These are phyloP conservation scores for Ceratoteleas bidentatus DNA, from an alignment of 1,140 invertebrate genomes.

Conservation along the genomic window DNA sequence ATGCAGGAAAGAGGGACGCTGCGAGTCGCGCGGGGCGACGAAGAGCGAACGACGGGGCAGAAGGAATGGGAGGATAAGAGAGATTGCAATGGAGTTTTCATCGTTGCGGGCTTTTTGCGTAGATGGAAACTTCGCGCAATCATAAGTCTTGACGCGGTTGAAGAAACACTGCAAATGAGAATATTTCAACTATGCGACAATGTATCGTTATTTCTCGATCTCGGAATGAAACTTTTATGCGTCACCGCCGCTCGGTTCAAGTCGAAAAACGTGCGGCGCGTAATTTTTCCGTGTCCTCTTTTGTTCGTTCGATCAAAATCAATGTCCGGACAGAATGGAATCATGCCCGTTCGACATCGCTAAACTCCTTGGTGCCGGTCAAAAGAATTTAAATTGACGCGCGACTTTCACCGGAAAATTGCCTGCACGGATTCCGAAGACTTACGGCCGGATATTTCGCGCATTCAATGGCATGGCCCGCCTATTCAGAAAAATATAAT, in stretches of 20 bases:
- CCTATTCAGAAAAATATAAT: constrained; percentile 69
- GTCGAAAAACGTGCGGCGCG: constrained; percentile 36
- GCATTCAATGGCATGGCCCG: constrained; percentile 59
- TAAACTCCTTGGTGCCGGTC: constrained; percentile 47
- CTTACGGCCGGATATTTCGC: constrained; percentile 54
- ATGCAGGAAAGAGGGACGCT: no score
- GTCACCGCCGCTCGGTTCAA: constrained; percentile 15
- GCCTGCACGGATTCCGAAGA: constrained; percentile 60
- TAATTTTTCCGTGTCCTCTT: constrained; percentile 26
- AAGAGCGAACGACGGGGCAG: constrained; percentile 35
- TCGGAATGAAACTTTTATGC: constrained; percentile 56
- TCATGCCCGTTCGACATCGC: constrained; percentile 13
- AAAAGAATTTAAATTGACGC: constrained; percentile 54
- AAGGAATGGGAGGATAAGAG: constrained; percentile 55
- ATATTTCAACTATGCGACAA: constrained; percentile 67
- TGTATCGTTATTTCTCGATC: constrained; percentile 70
- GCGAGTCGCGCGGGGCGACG: constrained; percentile 12
- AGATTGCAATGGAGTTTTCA: constrained; percentile 66
- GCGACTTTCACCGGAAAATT: constrained; percentile 59
- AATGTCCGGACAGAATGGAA: constrained; percentile 31
- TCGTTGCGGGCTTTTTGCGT: constrained; percentile 68
- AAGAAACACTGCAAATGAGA: constrained; percentile 68
- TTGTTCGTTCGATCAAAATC: constrained; percentile 32
- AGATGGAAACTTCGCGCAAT: constrained; percentile 67
- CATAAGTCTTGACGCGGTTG: constrained; percentile 69